Percentiles rank a stretch among this genome's conserved stretches.
Conservation (phyloP, 2,797 vertebrate genomes). For the Monodelphis domestica region DNA sequence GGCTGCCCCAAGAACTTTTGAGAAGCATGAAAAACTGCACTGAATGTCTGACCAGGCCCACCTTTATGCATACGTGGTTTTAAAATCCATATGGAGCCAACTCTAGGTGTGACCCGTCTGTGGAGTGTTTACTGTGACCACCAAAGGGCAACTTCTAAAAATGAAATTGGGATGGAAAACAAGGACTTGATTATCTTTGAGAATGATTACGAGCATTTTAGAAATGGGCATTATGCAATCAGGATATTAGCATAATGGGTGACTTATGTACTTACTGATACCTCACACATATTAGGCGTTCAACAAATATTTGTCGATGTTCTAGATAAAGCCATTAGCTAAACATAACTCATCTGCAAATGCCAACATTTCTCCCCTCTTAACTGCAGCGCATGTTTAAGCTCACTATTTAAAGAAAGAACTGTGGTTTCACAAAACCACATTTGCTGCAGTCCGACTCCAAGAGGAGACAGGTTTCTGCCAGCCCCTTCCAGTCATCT, state of each 20-base stretch:
- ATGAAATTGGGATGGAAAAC: background rate
- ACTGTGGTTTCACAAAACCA: conserved; percentile 30
- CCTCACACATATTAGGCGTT: conserved; percentile 36
- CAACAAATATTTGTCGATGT: conserved; percentile 41
- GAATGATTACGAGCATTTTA: background rate
- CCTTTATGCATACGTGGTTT: background rate
- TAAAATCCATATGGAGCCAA: background rate
- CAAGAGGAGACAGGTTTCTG: background rate
- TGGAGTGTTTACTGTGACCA: background rate
- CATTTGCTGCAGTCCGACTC: background rate
- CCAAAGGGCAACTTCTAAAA: conserved; percentile 20
- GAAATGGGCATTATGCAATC: background rate
- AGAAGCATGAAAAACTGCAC: background rate
- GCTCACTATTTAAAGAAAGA: conserved; percentile 57
- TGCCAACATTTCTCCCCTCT: conserved; percentile 42
- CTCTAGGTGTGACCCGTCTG: background rate
- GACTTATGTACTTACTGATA: background rate
- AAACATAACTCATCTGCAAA: conserved; percentile 41
- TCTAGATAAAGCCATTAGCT: conserved; percentile 56
- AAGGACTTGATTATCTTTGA: background rate
- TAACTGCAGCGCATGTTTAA: conserved; percentile 53
- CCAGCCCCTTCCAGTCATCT: background rate
- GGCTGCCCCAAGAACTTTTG: background rate
- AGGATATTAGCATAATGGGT: background rate
- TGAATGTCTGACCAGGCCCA: background rate